phyloP scores from a whole-genome alignment of 2,888 invertebrate species.

The Lasioglossum villosulum region DNA sequence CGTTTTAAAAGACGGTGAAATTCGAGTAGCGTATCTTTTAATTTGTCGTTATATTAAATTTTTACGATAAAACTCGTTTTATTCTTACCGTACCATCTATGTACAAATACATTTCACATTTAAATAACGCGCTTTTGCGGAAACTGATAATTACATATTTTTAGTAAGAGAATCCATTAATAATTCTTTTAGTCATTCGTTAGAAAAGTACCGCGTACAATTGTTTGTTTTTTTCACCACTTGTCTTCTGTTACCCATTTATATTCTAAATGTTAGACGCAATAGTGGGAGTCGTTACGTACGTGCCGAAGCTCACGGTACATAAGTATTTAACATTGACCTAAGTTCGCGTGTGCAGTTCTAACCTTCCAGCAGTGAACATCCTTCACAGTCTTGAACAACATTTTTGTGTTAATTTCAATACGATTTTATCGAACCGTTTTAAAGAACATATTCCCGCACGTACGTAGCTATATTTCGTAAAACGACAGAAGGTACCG shows the following conservation, averaged over 20 bases:
- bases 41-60: background rate
- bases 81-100: background rate
- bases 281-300: background rate
- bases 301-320: background rate
- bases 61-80: background rate
- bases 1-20: background rate
- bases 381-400: background rate
- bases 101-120: background rate
- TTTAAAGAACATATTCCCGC: background rate
- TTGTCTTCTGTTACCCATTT: background rate
- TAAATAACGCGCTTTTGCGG: background rate
- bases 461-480: background rate
- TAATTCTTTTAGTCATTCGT: background rate
- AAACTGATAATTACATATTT: background rate
- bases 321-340: background rate
- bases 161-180: background rate
- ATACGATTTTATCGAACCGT: background rate
- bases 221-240: too few relatives aligned
- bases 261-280: background rate
- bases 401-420: background rate
- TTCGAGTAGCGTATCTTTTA: background rate
- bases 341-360: background rate
- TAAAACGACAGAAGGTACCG: background rate
- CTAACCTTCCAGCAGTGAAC: too few relatives aligned
- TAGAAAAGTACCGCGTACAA: too few relatives aligned